Evolutionary conservation across 2,797 vertebrate genomes (phyloP).

Genomic region (Coluber constrictor): DNA sequence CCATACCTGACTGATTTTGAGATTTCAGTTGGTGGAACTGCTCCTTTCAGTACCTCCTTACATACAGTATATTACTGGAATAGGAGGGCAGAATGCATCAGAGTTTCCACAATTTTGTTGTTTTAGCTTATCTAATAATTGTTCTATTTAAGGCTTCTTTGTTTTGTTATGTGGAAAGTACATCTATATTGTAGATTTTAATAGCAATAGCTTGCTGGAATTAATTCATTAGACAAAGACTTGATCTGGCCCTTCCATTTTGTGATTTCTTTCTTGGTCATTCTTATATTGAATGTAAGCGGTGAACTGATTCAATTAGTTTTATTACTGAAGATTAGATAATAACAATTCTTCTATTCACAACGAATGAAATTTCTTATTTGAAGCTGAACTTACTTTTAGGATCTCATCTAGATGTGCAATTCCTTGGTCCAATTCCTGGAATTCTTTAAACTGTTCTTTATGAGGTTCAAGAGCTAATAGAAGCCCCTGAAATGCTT

Average conservation of each 20-base stretch:
- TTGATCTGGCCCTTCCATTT: not conserved
- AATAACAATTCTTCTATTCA: not conserved
- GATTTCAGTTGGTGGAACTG: not conserved
- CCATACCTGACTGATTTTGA: not conserved
- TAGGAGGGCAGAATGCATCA: not conserved
- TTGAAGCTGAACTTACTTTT: constrained; percentile 79
- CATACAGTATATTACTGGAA: not conserved
- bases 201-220: not conserved
- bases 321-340: not conserved
- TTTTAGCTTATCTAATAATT: not conserved
- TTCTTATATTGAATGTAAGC: not conserved
- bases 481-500: constrained; percentile 88
- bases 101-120: not conserved
- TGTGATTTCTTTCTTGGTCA: not conserved
- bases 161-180: not conserved
- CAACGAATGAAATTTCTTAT: constrained; percentile 2
- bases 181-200: not conserved
- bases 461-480: constrained; percentile 87
- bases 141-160: not conserved
- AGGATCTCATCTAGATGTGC: constrained; percentile 93
- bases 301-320: not conserved
- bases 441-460: constrained; percentile 89
- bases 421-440: constrained; percentile 92
- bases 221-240: not conserved
- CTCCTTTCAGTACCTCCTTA: not conserved